Percentiles rank a stretch among this genome's conserved stretches.
These are phyloP conservation scores for Sebastes aleutianus DNA, from an alignment of 2,797 vertebrate species.

Conservation along the genomic window DNA sequence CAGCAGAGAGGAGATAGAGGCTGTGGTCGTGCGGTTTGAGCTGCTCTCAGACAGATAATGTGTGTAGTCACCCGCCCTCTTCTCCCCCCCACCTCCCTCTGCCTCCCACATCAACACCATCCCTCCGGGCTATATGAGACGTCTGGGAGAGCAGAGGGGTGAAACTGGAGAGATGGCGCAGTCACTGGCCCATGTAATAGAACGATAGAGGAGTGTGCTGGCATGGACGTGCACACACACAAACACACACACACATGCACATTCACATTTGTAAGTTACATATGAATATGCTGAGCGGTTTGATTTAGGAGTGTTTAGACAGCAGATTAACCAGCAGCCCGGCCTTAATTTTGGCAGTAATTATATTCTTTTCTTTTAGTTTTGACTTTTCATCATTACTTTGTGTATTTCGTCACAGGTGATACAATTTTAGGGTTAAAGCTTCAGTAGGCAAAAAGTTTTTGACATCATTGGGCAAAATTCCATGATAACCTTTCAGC, in stretches of 20 bases:
- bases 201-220: constrained; percentile 70
- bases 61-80: constrained; percentile 54
- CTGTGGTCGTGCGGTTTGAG: constrained; percentile 48
- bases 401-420: background rate
- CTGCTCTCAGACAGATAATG: constrained; percentile 73
- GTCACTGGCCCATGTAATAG: constrained; percentile 81
- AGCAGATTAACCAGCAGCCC: constrained; percentile 12
- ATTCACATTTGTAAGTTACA: constrained; percentile 23
- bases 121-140: constrained; percentile 76
- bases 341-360: constrained; percentile 6
- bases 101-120: constrained; percentile 70
- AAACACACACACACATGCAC: constrained; percentile 2
- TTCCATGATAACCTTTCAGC: too few relatives aligned
- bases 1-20: constrained; percentile 49
- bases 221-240: constrained; percentile 22
- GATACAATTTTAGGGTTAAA: background rate
- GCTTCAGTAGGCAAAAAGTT: too few relatives aligned
- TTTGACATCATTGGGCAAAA: too few relatives aligned
- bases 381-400: background rate
- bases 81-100: background rate
- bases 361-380: background rate
- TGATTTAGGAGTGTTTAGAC: constrained; percentile 43
- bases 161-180: constrained; percentile 76
- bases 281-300: constrained; percentile 37
- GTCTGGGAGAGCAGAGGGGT: constrained; percentile 77